Conservation (phyloP, 2,113 vertebrate species). For the Procavia capensis region DNA sequence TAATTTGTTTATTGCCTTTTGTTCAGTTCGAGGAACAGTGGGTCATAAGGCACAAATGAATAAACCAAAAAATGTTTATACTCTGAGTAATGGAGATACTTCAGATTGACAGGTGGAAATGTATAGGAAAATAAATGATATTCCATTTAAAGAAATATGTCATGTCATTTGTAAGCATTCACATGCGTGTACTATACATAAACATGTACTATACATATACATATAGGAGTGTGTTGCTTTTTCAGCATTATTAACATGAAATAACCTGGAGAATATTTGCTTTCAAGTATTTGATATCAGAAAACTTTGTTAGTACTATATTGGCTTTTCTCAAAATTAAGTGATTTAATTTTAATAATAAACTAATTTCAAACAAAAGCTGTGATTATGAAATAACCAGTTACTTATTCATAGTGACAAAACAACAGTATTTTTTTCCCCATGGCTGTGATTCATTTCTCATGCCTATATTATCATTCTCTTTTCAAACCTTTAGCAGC, state of each 20-base stretch:
- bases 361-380: background rate
- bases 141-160: background rate
- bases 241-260: background rate
- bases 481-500: background rate
- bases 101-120: background rate
- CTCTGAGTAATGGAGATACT: background rate
- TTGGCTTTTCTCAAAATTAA: constrained; percentile 19
- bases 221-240: background rate
- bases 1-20: background rate
- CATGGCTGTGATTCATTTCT: background rate
- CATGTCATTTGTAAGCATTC: background rate
- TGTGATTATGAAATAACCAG: constrained; percentile 7
- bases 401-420: constrained; percentile 6
- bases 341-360: constrained; percentile 25
- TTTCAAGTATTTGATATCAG: background rate
- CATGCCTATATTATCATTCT: background rate
- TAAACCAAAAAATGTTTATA: background rate
- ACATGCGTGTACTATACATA: too few relatives aligned
- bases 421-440: constrained; percentile 18
- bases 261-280: background rate
- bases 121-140: background rate
- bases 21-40: background rate
- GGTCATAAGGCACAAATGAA: background rate
- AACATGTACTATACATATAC: too few relatives aligned
- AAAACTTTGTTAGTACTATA: background rate